Evolutionary conservation across 2,113 vertebrate genomes (phyloP).

Genomic region (Tachysurus vachellii): DNA sequence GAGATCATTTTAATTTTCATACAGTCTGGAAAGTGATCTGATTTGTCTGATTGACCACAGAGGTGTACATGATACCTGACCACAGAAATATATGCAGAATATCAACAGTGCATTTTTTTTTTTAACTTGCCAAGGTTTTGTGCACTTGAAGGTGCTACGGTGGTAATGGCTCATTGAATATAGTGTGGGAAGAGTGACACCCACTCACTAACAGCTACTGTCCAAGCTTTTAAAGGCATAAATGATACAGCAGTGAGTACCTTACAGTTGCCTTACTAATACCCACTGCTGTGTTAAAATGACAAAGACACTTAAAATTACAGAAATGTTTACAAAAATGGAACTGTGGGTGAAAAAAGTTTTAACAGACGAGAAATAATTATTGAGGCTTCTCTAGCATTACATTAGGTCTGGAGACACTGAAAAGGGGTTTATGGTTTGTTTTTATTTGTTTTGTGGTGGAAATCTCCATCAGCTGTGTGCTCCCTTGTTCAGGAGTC

Average conservation of each 20-base stretch:
- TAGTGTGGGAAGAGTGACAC: slow-evolving; percentile 2
- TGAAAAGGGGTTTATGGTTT: neutral
- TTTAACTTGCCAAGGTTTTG: neutral
- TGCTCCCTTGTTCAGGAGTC: too few relatives aligned
- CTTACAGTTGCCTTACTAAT: neutral
- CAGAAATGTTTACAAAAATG: neutral
- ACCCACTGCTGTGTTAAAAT: neutral
- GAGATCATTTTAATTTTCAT: neutral
- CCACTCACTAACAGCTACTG: slow-evolving; percentile 6
- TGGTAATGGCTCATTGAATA: neutral
- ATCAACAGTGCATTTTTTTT: neutral
- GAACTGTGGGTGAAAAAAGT: neutral
- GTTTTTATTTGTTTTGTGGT: neutral
- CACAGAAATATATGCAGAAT: neutral
- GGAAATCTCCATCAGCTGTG: neutral
- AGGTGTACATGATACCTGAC: neutral
- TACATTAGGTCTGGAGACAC: neutral
- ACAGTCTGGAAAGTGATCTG: slow-evolving; percentile 2
- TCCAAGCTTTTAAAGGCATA: neutral
- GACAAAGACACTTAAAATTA: neutral
- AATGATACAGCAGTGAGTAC: neutral
- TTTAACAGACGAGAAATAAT: neutral
- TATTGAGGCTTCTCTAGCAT: neutral
- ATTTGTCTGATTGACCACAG: neutral
- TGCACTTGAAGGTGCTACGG: slow-evolving; percentile 1